These are phyloP conservation scores for Micromesistius poutassou DNA, from an alignment of 2,797 vertebrate species.

Conservation along the genomic window DNA sequence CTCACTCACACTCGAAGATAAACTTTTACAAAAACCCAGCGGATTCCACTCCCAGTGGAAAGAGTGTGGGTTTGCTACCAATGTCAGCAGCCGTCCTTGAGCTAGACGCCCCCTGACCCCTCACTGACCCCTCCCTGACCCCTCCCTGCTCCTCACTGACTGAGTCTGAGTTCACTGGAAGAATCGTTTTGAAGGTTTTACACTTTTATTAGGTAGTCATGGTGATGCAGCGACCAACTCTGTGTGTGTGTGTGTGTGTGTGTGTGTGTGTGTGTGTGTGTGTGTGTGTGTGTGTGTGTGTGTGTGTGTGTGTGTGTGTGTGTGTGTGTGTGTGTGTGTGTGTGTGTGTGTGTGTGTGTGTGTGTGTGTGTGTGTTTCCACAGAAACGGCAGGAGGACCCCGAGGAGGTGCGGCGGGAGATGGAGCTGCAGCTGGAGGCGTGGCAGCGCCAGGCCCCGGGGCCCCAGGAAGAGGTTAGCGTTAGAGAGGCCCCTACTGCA, in stretches of 20 bases:
- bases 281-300: background rate
- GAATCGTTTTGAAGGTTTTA: too few species aligned
- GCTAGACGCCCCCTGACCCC: too few species aligned
- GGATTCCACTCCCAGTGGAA: too few species aligned
- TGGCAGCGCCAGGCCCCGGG: slow-evolving; percentile 82
- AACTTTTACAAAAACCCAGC: too few species aligned
- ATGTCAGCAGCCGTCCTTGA: too few species aligned
- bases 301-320: background rate
- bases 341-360: background rate
- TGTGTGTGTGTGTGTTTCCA: slow-evolving; percentile 15
- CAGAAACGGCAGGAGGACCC: slow-evolving; percentile 77
- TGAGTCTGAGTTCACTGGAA: too few species aligned
- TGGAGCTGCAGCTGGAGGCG: slow-evolving; percentile 87
- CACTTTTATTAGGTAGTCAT: too few species aligned
- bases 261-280: slow-evolving; percentile 6
- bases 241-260: background rate
- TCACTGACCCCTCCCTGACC: too few species aligned
- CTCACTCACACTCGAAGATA: too few species aligned
- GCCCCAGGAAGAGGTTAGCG: slow-evolving; percentile 76
- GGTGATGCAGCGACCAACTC: too few species aligned
- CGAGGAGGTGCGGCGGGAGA: slow-evolving; percentile 82
- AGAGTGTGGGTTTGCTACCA: too few species aligned
- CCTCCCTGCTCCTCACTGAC: too few species aligned
- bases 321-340: background rate
- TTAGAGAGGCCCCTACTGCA: background rate